A percentile compares a stretch with the other conserved stretches of the same genome.
These are phyloP conservation scores for Nemoura dubitans DNA, from an alignment of 2,888 invertebrate genomes.

Conservation along the genomic window DNA sequence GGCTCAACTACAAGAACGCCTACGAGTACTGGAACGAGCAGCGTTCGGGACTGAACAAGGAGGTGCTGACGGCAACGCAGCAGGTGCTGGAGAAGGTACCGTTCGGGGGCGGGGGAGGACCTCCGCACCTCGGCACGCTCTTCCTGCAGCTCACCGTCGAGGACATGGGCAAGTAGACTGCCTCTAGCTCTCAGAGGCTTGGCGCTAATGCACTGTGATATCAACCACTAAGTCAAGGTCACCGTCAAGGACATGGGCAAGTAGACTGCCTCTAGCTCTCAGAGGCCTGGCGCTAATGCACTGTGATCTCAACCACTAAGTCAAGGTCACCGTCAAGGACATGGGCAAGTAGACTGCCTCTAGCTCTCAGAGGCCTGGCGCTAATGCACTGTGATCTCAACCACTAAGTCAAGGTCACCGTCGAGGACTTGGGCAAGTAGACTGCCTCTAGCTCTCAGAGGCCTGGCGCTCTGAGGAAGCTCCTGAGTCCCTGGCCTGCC, in stretches of 20 bases:
- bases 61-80: conserved; percentile 80
- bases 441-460: conserved; percentile 86
- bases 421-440: conserved; percentile 87
- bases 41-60: conserved; percentile 87
- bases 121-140: conserved; percentile 83
- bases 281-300: too few relatives aligned
- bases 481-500: too few relatives aligned
- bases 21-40: conserved; percentile 99
- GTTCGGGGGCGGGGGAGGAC: conserved; percentile 76
- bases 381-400: too few relatives aligned
- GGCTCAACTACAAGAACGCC: conserved; percentile 99
- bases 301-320: too few relatives aligned
- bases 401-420: too few relatives aligned
- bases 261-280: conserved; percentile 81
- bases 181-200: conserved; percentile 89
- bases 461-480: too few relatives aligned
- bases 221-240: too few relatives aligned
- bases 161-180: conserved; percentile 81
- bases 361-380: conserved; percentile 88
- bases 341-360: conserved; percentile 81
- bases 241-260: conserved; percentile 94
- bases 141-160: conserved; percentile 95
- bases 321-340: conserved; percentile 94
- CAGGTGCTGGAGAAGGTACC: conserved; percentile 79
- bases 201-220: too few relatives aligned